These are phyloP conservation scores for Bruchidius siliquastri DNA, from an alignment of 2,888 invertebrate genomes.

Conservation along the genomic window DNA sequence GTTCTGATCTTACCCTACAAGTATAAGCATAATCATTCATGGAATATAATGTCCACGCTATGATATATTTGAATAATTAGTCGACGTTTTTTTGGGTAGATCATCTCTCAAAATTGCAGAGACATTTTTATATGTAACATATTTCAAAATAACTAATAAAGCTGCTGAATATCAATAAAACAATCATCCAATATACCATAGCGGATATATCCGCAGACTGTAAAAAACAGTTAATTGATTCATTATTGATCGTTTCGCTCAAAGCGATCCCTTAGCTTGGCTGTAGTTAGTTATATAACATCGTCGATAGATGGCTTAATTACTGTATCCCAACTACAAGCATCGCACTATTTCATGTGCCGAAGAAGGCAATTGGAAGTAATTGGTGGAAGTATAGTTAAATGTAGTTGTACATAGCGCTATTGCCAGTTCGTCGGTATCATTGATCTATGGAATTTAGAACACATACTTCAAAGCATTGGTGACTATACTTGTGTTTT, in stretches of 20 bases:
- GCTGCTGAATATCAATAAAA: neutral
- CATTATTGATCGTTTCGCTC: neutral
- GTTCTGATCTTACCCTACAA: neutral
- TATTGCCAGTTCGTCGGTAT: neutral
- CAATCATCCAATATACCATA: neutral
- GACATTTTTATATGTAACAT: too few relatives aligned
- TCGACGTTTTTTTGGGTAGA: too few relatives aligned
- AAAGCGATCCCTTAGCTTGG: neutral
- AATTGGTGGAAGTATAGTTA: neutral
- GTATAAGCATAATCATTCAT: too few relatives aligned
- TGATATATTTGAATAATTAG: too few relatives aligned
- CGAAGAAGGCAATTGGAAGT: neutral
- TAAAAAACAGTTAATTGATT: neutral
- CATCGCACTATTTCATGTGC: neutral
- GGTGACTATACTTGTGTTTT: too few relatives aligned
- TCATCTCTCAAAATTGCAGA: too few relatives aligned
- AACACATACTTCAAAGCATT: too few relatives aligned
- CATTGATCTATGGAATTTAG: too few relatives aligned
- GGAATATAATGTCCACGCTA: too few relatives aligned
- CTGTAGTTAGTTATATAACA: neutral
- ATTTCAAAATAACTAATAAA: too few relatives aligned
- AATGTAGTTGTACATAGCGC: neutral
- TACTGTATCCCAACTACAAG: neutral
- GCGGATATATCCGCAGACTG: neutral
- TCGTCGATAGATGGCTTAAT: neutral